Conservation (phyloP, 2,888 invertebrate genomes). For the Acleris sparsana region DNA sequence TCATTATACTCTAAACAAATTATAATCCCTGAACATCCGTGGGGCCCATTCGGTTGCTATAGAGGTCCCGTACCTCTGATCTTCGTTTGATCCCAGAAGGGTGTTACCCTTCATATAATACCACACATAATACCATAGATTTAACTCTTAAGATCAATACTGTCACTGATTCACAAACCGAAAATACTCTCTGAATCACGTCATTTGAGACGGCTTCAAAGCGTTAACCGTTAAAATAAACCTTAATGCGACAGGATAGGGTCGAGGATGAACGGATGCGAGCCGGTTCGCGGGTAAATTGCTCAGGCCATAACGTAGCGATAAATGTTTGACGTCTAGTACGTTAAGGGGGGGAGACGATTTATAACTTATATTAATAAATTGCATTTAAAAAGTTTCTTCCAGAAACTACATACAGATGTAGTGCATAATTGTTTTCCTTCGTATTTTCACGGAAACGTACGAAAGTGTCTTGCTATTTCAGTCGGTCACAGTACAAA, state of each 20-base stretch:
- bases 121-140: neutral
- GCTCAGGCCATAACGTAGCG: constrained; percentile 53
- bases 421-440: too few species aligned
- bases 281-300: constrained; percentile 46
- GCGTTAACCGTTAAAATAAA: constrained; percentile 9
- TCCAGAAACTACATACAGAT: too few species aligned
- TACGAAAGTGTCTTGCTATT: too few species aligned
- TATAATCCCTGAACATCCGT: too few species aligned
- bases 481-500: too few species aligned
- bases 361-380: neutral
- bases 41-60: too few species aligned
- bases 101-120: too few species aligned
- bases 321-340: constrained; percentile 50
- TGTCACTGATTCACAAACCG: constrained; percentile 37
- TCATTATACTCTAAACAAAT: too few species aligned
- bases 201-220: constrained; percentile 40
- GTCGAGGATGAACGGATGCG: neutral
- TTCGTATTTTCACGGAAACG: too few species aligned
- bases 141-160: constrained; percentile 27
- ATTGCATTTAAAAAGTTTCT: too few species aligned
- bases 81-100: too few species aligned
- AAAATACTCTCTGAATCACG: constrained; percentile 42
- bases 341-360: constrained; percentile 19
- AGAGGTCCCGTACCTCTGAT: too few species aligned
- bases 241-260: constrained; percentile 6